Percentiles rank a stretch among this genome's conserved stretches.
Conservation (phyloP, 2,797 vertebrate species). For the Lithobates sylvaticus region DNA sequence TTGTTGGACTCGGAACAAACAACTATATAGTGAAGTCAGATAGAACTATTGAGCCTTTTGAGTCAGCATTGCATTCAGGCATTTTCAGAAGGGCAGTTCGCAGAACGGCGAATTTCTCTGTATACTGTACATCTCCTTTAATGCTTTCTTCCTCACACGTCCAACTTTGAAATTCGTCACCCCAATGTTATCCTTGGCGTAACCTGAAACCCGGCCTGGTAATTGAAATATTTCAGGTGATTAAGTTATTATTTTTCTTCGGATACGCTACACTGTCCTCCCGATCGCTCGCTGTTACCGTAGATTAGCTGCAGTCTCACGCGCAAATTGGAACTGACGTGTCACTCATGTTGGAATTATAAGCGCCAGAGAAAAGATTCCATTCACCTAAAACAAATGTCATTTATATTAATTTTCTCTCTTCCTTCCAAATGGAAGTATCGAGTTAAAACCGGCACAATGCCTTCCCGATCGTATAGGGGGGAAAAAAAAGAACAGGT, state of each 20-base stretch:
- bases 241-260: conserved; percentile 56
- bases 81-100: no score
- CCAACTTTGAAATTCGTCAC: conserved; percentile 1
- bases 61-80: no score
- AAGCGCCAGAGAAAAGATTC: conserved; percentile 59
- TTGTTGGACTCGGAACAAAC: no score
- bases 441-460: conserved; percentile 55
- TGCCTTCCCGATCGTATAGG: conserved; percentile 43
- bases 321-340: conserved; percentile 65
- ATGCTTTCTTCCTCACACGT: background rate
- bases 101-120: no score
- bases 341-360: conserved; percentile 61
- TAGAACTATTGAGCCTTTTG: no score
- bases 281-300: conserved; percentile 57
- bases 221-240: conserved; percentile 60
- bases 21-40: no score
- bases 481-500: conserved; percentile 31
- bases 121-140: no score
- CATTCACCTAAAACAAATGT: conserved; percentile 63
- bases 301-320: conserved; percentile 64
- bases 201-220: conserved; percentile 53
- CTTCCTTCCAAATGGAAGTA: conserved; percentile 8
- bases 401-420: conserved; percentile 32
- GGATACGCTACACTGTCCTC: conserved; percentile 33
- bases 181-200: conserved; percentile 28